Conservation (phyloP, 2,797 vertebrate species). For the Pseudochirops cupreus region DNA sequence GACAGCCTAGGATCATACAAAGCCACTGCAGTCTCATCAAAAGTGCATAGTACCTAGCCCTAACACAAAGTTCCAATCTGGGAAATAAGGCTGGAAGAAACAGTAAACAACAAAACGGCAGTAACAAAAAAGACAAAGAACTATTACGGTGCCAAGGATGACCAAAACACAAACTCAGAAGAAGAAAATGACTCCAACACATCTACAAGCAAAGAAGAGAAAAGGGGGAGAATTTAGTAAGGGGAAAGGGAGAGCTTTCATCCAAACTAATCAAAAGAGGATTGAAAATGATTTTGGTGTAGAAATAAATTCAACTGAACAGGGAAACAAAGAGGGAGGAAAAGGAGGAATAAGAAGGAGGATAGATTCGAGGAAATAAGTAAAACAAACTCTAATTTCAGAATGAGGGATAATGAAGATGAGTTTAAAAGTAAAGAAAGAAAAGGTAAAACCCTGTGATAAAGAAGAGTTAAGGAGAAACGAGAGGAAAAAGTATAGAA, state of each 20-base stretch:
- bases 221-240: not conserved
- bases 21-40: not conserved
- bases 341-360: not conserved
- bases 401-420: not conserved
- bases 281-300: too few relatives aligned
- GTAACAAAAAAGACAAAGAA: not conserved
- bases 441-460: not conserved
- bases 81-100: not conserved
- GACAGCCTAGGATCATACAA: not conserved
- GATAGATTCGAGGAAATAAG: not conserved
- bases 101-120: not conserved
- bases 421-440: not conserved
- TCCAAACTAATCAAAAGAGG: not conserved
- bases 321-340: too few relatives aligned
- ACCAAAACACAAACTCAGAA: not conserved
- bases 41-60: not conserved
- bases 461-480: not conserved
- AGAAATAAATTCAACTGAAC: too few relatives aligned
- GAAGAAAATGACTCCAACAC: not conserved
- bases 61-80: not conserved
- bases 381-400: not conserved
- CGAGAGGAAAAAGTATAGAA: not conserved
- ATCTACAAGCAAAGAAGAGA: not conserved
- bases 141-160: not conserved
- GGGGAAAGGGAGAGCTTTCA: not conserved